Evolutionary conservation across 2,888 invertebrate genomes (phyloP), one percentile per base, ranked within the genome.

Genomic region (Drosophila barbarae): DNA sequence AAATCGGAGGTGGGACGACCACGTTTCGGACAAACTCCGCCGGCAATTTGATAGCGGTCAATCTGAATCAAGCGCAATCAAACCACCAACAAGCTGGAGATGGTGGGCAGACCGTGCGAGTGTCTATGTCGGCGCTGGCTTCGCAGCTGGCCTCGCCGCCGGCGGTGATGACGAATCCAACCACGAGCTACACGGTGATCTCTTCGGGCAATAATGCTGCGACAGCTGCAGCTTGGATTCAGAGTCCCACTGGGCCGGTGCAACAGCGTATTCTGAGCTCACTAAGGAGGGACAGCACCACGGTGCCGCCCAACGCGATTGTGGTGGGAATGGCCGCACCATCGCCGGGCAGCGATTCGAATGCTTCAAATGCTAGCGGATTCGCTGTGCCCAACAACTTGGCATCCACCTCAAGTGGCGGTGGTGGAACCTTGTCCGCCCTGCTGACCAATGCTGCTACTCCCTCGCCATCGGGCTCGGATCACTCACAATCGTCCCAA

Each of bases 321-420:
- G 90, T 91, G 23, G 88, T 89, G n/a, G 88, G 88, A 6, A 87
- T 90, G 71, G 90, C 91, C 6, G 91, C 88, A 0, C 86, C 87
- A 1, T 89, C 89, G 6, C 90, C 89, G 1, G 88, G 89, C 42
- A 89, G 88, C 53, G 90, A 90, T 72, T 90, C 90, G 41, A 90
- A 89, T 72, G 87, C 89, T 39, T 89, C 89, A 8, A 89, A 89
- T 75, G 88, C 89, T 30, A 91, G 91, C 52, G 87, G 87, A n/a
- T 90, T 92, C 70, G 91, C 92, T 10, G 91, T 92, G 89, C 92
- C 92, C 12, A 86, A 84, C 30, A 81, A 83, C 23, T 57, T 87
- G 5, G 58, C 77, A 35, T 69, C 74, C 13, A 42, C 76, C 7
- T 58, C 69, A 9, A 58, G 69, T 12, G 55, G 69, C 13, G 74